Evolutionary conservation across 2,888 invertebrate species (phyloP).

Genomic region (Plebejus anna): DNA sequence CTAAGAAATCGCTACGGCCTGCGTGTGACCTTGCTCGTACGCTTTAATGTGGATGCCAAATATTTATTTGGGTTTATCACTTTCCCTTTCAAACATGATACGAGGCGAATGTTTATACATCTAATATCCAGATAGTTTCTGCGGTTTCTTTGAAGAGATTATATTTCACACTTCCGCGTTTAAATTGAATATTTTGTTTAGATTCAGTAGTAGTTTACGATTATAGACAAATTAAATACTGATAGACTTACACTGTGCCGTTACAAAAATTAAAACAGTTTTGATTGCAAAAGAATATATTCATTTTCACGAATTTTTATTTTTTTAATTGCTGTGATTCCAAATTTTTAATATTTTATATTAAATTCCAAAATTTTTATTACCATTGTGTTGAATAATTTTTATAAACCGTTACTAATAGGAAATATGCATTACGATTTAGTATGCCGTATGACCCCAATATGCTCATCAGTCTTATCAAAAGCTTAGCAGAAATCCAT

Average conservation of each 20-base stretch:
- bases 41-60: conserved; percentile 14
- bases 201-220: neutral
- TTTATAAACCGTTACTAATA: conserved; percentile 32
- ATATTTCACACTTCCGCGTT: neutral
- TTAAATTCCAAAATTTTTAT: too few species aligned
- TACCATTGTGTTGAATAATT: neutral
- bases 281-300: neutral
- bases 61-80: conserved; percentile 7
- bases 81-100: conserved; percentile 9
- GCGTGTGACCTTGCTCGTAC: neutral
- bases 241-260: neutral
- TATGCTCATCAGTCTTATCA: conserved; percentile 39
- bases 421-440: conserved; percentile 35
- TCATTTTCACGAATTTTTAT: too few species aligned
- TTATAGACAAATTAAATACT: neutral
- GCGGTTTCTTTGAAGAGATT: neutral
- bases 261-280: neutral
- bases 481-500: conserved; percentile 37
- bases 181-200: neutral
- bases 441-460: conserved; percentile 34
- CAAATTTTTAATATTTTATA: too few species aligned
- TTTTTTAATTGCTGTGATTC: too few species aligned
- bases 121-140: neutral
- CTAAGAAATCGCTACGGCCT: neutral
- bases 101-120: neutral